These are phyloP conservation scores for Loripinus fragilis DNA, from an alignment of 2,888 invertebrate species.

Conservation along the genomic window DNA sequence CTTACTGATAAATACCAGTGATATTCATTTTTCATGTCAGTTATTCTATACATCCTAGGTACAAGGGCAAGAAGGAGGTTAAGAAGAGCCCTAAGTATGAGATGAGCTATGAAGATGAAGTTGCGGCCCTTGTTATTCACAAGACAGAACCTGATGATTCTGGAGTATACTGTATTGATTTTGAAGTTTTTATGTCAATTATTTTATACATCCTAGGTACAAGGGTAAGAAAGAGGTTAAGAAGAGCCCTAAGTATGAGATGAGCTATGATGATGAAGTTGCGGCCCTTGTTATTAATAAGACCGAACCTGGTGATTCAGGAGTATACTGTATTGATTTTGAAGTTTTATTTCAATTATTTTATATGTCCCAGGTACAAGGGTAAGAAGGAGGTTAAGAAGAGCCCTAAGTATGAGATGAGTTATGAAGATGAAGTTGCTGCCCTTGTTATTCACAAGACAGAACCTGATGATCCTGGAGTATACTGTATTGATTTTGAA, in stretches of 20 bases:
- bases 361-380: constrained; percentile 75
- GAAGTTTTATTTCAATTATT: background rate
- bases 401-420: constrained; percentile 79
- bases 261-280: constrained; percentile 78
- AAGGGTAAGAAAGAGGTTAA: constrained; percentile 79
- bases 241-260: constrained; percentile 78
- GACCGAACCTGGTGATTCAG: constrained; percentile 77
- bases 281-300: constrained; percentile 87
- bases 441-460: constrained; percentile 87
- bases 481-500: constrained; percentile 72
- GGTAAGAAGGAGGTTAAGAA: constrained; percentile 78
- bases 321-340: constrained; percentile 76
- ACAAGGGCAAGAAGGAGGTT: constrained; percentile 79
- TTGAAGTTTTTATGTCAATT: constrained; percentile 78
- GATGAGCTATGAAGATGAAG: constrained; percentile 78
- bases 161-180: constrained; percentile 79
- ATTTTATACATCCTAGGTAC: constrained; percentile 78
- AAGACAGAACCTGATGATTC: constrained; percentile 78
- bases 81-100: constrained; percentile 77
- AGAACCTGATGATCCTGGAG: constrained; percentile 77
- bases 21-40: too few relatives aligned
- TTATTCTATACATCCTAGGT: constrained; percentile 76
- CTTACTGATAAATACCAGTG: too few relatives aligned
- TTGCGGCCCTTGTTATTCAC: constrained; percentile 87
- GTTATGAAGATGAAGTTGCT: constrained; percentile 78